Conservation (phyloP, 2,797 vertebrate species). For the Muraenolepis orangiensis region DNA sequence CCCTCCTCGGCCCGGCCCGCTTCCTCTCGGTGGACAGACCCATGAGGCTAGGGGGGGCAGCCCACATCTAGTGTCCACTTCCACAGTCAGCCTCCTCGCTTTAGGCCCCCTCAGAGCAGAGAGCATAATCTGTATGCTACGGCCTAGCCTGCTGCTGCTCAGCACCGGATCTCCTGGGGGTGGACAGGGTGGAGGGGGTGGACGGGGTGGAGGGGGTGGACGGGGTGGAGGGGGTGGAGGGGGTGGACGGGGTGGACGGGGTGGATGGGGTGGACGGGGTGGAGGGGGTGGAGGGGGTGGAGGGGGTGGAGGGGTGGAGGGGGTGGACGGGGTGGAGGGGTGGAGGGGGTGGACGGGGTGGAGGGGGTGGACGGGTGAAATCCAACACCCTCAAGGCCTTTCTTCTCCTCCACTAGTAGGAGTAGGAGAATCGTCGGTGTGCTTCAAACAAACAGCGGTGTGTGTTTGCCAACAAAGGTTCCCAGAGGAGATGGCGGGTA, state of each 20-base stretch:
- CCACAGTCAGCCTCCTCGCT: conserved; percentile 22
- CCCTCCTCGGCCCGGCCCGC: conserved; percentile 1
- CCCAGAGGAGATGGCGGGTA: conserved; percentile 38
- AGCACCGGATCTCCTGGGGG: neutral
- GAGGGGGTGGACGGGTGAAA: conserved; percentile 47
- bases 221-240: too few relatives aligned
- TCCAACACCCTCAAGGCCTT: conserved; percentile 44
- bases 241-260: neutral
- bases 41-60: conserved; percentile 52
- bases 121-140: conserved; percentile 37
- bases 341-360: neutral
- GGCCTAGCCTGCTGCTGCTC: conserved; percentile 15
- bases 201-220: too few relatives aligned
- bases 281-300: too few relatives aligned
- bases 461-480: conserved; percentile 50
- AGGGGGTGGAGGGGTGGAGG: too few relatives aligned
- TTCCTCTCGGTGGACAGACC: conserved; percentile 33
- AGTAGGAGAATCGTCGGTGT: conserved; percentile 52
- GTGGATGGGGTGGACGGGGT: neutral
- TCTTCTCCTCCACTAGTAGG: conserved; percentile 25
- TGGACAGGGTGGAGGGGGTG: too few relatives aligned
- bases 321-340: neutral
- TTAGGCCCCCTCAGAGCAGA: conserved; percentile 45
- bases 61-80: conserved; percentile 48
- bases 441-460: conserved; percentile 50